Evolutionary conservation across 2,797 vertebrate species (phyloP), one percentile per base, ranked within the genome.

Genomic region (Menidia menidia): DNA sequence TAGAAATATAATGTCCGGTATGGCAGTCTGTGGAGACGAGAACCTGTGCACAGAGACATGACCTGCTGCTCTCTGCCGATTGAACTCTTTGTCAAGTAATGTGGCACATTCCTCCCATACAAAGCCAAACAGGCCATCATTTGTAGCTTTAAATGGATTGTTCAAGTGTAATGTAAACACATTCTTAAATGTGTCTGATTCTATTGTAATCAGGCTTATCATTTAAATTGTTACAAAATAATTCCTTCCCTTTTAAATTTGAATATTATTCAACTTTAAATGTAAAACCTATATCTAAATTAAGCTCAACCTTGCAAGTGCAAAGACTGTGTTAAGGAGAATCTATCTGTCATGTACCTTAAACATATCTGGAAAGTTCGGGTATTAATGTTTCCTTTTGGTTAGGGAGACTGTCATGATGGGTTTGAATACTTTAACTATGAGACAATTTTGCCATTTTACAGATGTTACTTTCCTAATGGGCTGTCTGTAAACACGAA

Each of bases 351-450:
- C 25, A 25, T 25, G 25, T 13, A 45, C 30, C 35, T 63, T 19
- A 51, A 66, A 53, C 35, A 73, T 41, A 64, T 70, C 50, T 68
- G 45, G 69, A 6, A 15, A 31, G 25, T 64, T 43, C 44, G 18
- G 31, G 4, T 3, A 42, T 18, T 1, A 1, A 30, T 48, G 4
- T 30, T 33, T 50, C 6, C 14, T 60, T 6, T 61, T 64, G 53
- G 67, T 60, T 60, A 6, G 48, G 1, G 35, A 32, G 33, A 45
- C 42, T 76, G 30, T 59, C 57, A 1, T 45, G 14, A 14, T 61
- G 10, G 52, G 41, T 35, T 4, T 16, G 70, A 61, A 57, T 10
- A 45, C 25, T 1, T 25, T 25, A 25, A 25, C 25, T 25, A 25
- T 25, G 2, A 25, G 25, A 25, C 25, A 25, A 54, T 4, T 56